These are phyloP conservation scores for Thymelicus acteon DNA, from an alignment of 2,888 invertebrate genomes.

Conservation along the genomic window DNA sequence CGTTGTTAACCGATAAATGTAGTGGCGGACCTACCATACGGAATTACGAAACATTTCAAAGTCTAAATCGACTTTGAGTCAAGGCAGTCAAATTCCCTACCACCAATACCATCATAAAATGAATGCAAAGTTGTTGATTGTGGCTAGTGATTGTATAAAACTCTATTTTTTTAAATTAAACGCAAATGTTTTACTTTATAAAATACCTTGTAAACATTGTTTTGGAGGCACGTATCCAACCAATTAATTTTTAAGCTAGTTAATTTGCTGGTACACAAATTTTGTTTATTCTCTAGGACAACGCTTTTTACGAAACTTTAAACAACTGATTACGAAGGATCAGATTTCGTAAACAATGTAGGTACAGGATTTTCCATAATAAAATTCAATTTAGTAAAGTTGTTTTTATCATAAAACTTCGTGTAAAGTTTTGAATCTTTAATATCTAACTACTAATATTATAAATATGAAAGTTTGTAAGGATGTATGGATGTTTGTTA, in stretches of 20 bases:
- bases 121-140: no score
- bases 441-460: no score
- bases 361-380: neutral
- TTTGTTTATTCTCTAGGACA: neutral
- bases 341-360: neutral
- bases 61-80: no score
- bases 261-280: neutral
- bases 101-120: no score
- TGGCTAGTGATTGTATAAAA: neutral
- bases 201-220: neutral
- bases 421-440: no score
- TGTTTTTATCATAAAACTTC: neutral
- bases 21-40: no score
- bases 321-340: conserved; percentile 10
- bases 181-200: neutral
- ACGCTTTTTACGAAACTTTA: neutral
- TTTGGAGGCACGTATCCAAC: neutral
- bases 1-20: no score
- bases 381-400: neutral
- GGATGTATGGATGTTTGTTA: no score
- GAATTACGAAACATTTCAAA: no score
- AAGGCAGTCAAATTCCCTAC: no score
- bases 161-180: neutral
- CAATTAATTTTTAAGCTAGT: conserved; percentile 1
- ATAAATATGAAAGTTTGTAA: no score